Base-by-base conservation (phyloP, 2,888 invertebrate species). In the Phorcus lineatus region DNA sequence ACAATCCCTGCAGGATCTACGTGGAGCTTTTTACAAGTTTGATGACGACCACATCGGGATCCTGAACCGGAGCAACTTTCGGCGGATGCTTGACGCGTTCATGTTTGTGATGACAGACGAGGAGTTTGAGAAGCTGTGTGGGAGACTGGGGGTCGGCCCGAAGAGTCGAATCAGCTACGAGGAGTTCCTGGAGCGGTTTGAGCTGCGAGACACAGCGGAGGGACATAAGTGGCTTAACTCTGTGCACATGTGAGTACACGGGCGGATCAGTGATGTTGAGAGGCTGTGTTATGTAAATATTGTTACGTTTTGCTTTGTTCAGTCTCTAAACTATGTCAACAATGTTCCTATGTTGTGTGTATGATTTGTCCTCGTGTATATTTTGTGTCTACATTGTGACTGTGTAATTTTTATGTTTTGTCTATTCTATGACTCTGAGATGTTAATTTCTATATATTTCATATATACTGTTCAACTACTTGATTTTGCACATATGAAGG, bases 141-240 rank as follows among this genome's bases (percentile, higher is more conserved):
- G 85, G 54, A 86, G 86, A 78, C 85, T 91, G 70, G 90, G 90
- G 62, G 88, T 91, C 22, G 83, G 74, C 19, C 87, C 88, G 79
- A 84, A 84, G 28, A 82, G 88, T n/a, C 78, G 87, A 28, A 89
- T 92, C 76, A 86, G 86, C 52, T 92, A 92, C 79, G 81, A 86
- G 40, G 90, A 92, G 55, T 92, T 92, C 85, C 79, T 92, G 74
- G 85, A 91, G 3, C 82, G 85, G 77, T 92, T 92, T 87, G 91
- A 92, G 84, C 86, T 89, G n/a, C 83, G 89, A 54, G 92, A 92
- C 79, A 88, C 88, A 13, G 86, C 84, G 6, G 91, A 91, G 28
- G 92, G 92, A 16, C 92, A 92, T 85, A 90, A 91, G 79, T 92
- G 92, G 92, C 86, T 92, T 6, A 89, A 88, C 55, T 92, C 92